Percentiles rank a stretch among this genome's conserved stretches.
These are phyloP conservation scores for Xestoiulus laeticollis DNA, from an alignment of 2,888 invertebrate genomes.

Conservation along the genomic window DNA sequence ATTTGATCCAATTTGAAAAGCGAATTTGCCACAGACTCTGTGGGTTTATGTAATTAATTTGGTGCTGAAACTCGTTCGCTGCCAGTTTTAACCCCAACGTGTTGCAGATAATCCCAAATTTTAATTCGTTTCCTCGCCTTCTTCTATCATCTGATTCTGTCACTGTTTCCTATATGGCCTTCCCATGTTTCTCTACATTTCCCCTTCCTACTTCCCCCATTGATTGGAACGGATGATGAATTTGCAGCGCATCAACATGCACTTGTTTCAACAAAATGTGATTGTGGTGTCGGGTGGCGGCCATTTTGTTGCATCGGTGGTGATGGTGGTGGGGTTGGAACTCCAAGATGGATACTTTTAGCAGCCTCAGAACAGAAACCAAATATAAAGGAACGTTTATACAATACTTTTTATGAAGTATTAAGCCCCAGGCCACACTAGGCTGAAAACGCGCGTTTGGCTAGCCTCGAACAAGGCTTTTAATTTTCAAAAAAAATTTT, in stretches of 20 bases:
- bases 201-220: neutral
- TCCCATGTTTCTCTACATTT: conserved; percentile 20
- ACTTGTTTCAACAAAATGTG: neutral
- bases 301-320: neutral
- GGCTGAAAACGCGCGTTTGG: no score
- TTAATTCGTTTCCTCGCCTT: conserved; percentile 2
- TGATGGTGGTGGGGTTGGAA: no score
- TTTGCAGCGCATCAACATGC: neutral
- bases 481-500: no score
- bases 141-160: conserved; percentile 14
- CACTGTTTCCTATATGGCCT: neutral
- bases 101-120: conserved; percentile 7
- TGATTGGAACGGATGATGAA: conserved; percentile 26
- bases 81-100: neutral
- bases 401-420: no score
- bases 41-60: conserved; percentile 26
- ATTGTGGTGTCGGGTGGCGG: neutral
- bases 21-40: conserved; percentile 26
- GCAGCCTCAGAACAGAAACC: no score
- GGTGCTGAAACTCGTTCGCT: no score
- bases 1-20: conserved; percentile 14
- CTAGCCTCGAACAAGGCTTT: no score
- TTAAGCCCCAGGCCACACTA: no score
- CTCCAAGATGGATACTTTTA: no score
- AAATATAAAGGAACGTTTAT: no score